Evolutionary conservation across 2,888 invertebrate species (phyloP), one percentile per base, ranked within the genome.

Genomic region (Kuschelorhynchus macadamiae): DNA sequence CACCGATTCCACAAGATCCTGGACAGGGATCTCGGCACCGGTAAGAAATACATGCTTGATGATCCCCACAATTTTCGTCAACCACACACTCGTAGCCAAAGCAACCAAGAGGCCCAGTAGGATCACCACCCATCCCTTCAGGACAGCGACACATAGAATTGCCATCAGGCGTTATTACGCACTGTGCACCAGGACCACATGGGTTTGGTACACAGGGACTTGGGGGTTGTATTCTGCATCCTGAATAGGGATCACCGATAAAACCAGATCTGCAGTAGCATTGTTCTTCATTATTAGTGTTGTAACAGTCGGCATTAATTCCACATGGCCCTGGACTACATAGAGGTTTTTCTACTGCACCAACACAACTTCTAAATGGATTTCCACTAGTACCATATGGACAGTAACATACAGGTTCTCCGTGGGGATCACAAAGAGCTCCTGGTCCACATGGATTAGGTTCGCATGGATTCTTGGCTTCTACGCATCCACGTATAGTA

Each of bases 241-340:
- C 91, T 21, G 88, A 86, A 76, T 93, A 93, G 2, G 95, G 91
- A 85, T 95, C 92, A 14, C 95, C 95, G 42, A 87, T 86, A 81
- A 87, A 93, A 20, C 92, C 93, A 47, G 87, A 81, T 79, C 88
- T 89, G 77, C 95, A 96, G 82, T 90, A 94, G 81, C 95, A 95
- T 81, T 92, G 90, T 82, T 96, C 95, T 77, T 90, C 89, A 77
- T 93, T 93, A 63, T 91, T 90, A 47, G 91, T 88, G 3, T 94
- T 91, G 78, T 94, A 94, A 80, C 95, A 95, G 79, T 94, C 93
- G 8, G 94, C 90, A 81, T 95, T 93, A 14, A 85, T 83, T 20
- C 94, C 94, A 83, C 95, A 95, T 1, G 93, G 93, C 8, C 94
- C 94, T 8, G 94, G 94, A 80, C 89, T 88, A 77, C 94, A 95